Evolutionary conservation across 2,113 vertebrate species (phyloP), one percentile per base, ranked within the genome.

Genomic region (Brachionichthys hirsutus): DNA sequence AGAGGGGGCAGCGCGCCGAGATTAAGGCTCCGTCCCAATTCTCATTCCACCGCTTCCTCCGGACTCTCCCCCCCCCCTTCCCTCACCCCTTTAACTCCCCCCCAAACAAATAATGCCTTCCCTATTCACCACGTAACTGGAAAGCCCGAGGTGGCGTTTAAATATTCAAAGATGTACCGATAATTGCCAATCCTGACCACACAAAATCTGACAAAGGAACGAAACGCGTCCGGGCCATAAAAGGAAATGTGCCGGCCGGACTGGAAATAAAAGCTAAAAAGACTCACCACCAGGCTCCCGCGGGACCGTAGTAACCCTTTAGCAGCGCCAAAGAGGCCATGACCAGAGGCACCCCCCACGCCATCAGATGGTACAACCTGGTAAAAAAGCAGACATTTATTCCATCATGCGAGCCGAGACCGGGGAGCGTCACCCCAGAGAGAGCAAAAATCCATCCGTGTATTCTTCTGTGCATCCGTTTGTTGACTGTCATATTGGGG

Each of bases 331-430:
- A 75, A 54, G 86, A 80, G 49, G 91, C 89, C 77, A 88, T 90
- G 73, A 85, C 73, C 73, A 92, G 82, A 61, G 86, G 87, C 2
- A 85, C 79, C 61, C 92, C 92, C 92, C 92, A 93, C 2, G 91
- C 92, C 41, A 77, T 71, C 71, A 91, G n/a, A 77, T 93, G 90
- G 83, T 93, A 93, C 18, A 54, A 74, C 73, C 91, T 92, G 85
- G 70, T 75, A 70, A 74, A 30, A 73, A 84, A 45, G 12, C 58
- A 73, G 47, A 75, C 47, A 70, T 77, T 70, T 49, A 69, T 73
- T 80, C 75, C 52, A 78, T 77, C 51, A 69, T 34, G 34, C 34
- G 60, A 52, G 19, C 24, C 3, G 40, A 43, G 43, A 55, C 10
- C 6, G 3, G 35, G 54, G 64, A 73, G 54, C 53, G 50, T 56